Evolutionary conservation across 1,140 invertebrate genomes (phyloP), one percentile per base, ranked within the genome.

Genomic region (Heliconius himera): DNA sequence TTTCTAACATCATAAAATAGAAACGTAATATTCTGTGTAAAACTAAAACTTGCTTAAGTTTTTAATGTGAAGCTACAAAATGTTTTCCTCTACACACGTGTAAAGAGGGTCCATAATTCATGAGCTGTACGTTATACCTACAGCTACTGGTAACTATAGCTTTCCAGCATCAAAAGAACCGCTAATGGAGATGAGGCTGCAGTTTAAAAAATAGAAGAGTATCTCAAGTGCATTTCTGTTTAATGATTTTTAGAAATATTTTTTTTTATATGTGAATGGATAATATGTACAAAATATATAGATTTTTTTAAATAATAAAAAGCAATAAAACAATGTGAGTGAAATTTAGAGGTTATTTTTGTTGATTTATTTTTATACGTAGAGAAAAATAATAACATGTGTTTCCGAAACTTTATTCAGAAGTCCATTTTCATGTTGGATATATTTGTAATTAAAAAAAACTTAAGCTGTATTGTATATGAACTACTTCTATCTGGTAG

Each of bases 91-190:
- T 66, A 18, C 60, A 66, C 60, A 29, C 22, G 49, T 75, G 56
- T 46, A 66, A 75, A 75, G 20, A 41, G 33, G n/a, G 29, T 66
- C 36, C 20, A 66, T 75, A 75, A 66, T 75, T 75, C 26, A 75
- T 75, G 74, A 75, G 54, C 60, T 60, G 51, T 22, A 75, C 54
- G 54, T 66, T 75, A 46, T 16, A 46, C 41, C 22, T 78, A 33
- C 46, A 76, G 70, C 54, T 71, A 71, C 76, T 71, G 54, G 76
- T 73, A 60, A 73, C 70, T 78, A n/a, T 71, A 54, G 33, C 70
- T 66, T 38, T 77, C 41, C 38, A 49, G 13, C 70, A 60, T 78
- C 76, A 73, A 78, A 78, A 78, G 76, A 78, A 78, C 70, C 76
- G 38, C 70, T 78, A 78, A 71, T 71, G 71, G 76, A 60, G 76